Evolutionary conservation across 2,797 vertebrate genomes (phyloP).

Genomic region (Clarias laeviceps): DNA sequence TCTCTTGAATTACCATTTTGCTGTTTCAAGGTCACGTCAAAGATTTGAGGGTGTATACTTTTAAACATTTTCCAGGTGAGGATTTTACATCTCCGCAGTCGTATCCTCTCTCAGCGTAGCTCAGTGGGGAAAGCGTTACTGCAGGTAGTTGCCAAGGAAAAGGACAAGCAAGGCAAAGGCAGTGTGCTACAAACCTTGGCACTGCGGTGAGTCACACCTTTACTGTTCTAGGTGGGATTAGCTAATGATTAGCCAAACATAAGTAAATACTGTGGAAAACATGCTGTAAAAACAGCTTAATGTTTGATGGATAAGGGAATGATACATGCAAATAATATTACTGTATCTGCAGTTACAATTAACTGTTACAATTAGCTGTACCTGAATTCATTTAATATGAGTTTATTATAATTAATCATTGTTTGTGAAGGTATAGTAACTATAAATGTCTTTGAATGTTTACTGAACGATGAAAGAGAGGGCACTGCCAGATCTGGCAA

Average conservation of each 20-base stretch:
- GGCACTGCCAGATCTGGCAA: neutral
- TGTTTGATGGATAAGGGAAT: neutral
- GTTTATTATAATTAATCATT: neutral
- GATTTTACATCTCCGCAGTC: constrained; percentile 75
- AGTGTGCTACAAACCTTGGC: constrained; percentile 65
- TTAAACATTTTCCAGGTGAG: constrained; percentile 72
- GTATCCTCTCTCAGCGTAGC: constrained; percentile 76
- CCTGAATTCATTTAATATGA: neutral
- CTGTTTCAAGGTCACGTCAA: neutral
- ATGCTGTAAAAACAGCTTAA: neutral
- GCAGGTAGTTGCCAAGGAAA: constrained; percentile 33
- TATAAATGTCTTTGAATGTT: neutral
- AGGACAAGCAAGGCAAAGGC: constrained; percentile 42
- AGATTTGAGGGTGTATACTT: neutral
- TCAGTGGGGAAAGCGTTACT: constrained; percentile 62
- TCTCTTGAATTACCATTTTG: neutral
- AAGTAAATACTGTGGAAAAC: neutral
- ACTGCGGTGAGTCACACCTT: constrained; percentile 61
- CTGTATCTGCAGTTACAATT: neutral
- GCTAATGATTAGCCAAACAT: constrained; percentile 10
- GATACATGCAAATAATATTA: neutral
- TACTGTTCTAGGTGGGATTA: neutral
- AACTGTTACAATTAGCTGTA: neutral
- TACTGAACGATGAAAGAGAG: neutral
- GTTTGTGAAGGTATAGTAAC: neutral